Evolutionary conservation across 1,140 invertebrate species (phyloP).

Genomic region (Agraylea sexmaculata): DNA sequence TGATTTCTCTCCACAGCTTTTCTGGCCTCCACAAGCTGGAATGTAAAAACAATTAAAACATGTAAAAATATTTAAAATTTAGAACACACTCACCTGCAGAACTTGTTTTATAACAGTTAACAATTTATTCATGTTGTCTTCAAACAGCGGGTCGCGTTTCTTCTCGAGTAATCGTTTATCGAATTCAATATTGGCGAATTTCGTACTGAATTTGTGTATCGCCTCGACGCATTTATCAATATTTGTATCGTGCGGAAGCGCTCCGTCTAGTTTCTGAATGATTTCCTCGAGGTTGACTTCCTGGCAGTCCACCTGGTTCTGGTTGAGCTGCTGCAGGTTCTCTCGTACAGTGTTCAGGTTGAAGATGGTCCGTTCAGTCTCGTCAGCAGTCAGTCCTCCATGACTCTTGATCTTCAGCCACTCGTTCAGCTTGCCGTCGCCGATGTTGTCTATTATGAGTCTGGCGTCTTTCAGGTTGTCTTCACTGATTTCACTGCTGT

Average conservation of each 20-base stretch:
- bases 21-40: constrained; percentile 15
- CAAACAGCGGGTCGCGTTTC: constrained; percentile 12
- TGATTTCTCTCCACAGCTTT: constrained; percentile 11
- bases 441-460: no score
- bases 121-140: constrained; percentile 9
- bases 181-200: constrained; percentile 4
- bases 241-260: no score
- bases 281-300: neutral
- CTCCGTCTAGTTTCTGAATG: neutral
- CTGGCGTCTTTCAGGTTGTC: no score
- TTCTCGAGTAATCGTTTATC: constrained; percentile 2
- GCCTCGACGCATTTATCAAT: constrained; percentile 8
- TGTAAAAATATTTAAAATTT: constrained; percentile 1
- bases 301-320: neutral
- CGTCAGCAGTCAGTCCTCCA: no score
- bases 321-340: no score
- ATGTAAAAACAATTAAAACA: constrained; percentile 6
- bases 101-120: constrained; percentile 10
- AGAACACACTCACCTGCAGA: constrained; percentile 7
- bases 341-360: no score
- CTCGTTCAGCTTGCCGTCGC: no score
- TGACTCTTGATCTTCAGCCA: no score
- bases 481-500: no score
- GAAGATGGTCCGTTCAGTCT: no score
- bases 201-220: constrained; percentile 4